These are phyloP conservation scores for Volucella bombylans DNA, from an alignment of 2,888 invertebrate species.

Conservation along the genomic window DNA sequence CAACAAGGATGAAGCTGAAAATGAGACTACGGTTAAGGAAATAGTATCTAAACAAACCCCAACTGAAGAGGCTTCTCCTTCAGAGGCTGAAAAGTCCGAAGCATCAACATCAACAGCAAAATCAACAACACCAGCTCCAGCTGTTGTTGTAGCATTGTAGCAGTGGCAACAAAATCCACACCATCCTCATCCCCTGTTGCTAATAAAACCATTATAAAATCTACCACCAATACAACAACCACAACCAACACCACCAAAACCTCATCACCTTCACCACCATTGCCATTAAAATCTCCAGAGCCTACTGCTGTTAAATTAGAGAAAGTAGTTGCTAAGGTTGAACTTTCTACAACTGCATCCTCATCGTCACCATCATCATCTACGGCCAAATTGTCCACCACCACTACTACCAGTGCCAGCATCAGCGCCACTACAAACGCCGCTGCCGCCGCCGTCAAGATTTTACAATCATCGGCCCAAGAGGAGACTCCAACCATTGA, in stretches of 20 bases:
- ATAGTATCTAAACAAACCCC: conserved; percentile 25
- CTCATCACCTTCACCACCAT: conserved; percentile 67
- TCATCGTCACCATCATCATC: conserved; percentile 43
- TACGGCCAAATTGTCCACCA: conserved; percentile 28
- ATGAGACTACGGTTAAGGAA: conserved; percentile 14
- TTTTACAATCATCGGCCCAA: conserved; percentile 51
- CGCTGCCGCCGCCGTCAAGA: conserved; percentile 42
- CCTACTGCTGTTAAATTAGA: conserved; percentile 40
- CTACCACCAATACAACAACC: conserved; percentile 30
- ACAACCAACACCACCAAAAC: conserved; percentile 51
- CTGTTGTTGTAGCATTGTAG: conserved; percentile 20
- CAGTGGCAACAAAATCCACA: conserved; percentile 43
- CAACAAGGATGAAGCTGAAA: conserved; percentile 27
- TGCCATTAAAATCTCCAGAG: conserved; percentile 57
- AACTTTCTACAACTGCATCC: conserved; percentile 38
- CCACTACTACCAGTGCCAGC: conserved; percentile 26
- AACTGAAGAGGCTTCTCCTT: conserved; percentile 27
- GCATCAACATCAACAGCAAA: neutral
- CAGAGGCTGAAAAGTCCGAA: conserved; percentile 40
- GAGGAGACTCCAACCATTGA: conserved; percentile 50
- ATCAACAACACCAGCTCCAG: neutral
- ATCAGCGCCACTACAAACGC: conserved; percentile 23
- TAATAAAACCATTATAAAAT: conserved; percentile 53
- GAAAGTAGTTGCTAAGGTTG: conserved; percentile 44
- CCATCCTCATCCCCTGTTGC: conserved; percentile 54